A percentile compares a stretch with the other conserved stretches of the same genome.
These are phyloP conservation scores for Fragum fragum DNA, from an alignment of 2,888 invertebrate genomes.

Conservation along the genomic window DNA sequence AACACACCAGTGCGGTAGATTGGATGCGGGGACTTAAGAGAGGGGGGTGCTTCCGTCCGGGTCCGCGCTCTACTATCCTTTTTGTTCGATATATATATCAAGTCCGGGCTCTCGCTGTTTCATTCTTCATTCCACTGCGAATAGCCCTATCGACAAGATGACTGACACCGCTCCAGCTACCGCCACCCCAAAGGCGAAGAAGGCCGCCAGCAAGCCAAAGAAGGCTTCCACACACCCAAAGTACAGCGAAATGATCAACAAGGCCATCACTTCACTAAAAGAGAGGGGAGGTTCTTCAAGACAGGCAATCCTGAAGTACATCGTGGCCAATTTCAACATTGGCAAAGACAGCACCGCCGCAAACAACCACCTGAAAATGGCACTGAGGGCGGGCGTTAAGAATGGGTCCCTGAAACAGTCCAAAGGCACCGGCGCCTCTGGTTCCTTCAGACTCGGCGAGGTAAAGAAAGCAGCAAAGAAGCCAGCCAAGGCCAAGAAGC, in stretches of 20 bases:
- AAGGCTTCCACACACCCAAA: slow-evolving; percentile 84
- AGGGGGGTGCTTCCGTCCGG: slow-evolving; percentile 68
- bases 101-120: not conserved
- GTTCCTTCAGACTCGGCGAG: slow-evolving; percentile 80
- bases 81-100: slow-evolving; percentile 40
- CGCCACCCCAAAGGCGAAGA: slow-evolving; percentile 62
- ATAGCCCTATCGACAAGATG: not conserved
- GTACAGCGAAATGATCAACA: slow-evolving; percentile 87
- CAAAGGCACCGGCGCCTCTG: slow-evolving; percentile 82
- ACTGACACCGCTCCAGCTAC: slow-evolving; percentile 60
- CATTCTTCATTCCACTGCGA: slow-evolving; percentile 1
- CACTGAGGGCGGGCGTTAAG: slow-evolving; percentile 86
- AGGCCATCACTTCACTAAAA: slow-evolving; percentile 86
- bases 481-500: slow-evolving; percentile 63
- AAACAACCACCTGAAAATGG: slow-evolving; percentile 86
- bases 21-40: no score
- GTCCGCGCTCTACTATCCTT: slow-evolving; percentile 67
- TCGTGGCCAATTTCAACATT: slow-evolving; percentile 86
- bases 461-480: slow-evolving; percentile 37
- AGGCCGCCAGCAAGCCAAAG: slow-evolving; percentile 75
- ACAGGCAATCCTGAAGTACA: slow-evolving; percentile 87
- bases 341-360: slow-evolving; percentile 85
- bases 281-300: slow-evolving; percentile 87
- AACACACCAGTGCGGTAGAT: no score
- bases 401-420: slow-evolving; percentile 85